Conservation (phyloP, 2,113 vertebrate genomes). For the Propithecus coquereli region DNA sequence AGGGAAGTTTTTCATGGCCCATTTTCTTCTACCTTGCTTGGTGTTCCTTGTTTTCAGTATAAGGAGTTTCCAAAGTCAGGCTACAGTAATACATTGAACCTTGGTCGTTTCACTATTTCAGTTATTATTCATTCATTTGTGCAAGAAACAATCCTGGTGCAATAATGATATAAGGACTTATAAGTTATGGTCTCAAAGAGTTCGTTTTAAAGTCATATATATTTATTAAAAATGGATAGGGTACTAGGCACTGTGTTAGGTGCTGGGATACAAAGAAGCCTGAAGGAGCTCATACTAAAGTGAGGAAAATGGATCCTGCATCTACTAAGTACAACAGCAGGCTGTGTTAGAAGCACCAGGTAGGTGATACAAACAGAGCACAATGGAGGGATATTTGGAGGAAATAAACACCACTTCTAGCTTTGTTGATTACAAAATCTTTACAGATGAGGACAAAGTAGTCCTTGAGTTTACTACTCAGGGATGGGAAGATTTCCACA, state of each 20-base stretch:
- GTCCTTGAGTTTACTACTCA: neutral
- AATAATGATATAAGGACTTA: neutral
- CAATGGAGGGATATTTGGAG: neutral
- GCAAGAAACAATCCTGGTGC: neutral
- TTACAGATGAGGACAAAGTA: neutral
- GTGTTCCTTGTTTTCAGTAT: neutral
- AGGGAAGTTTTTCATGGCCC: neutral
- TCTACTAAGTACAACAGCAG: neutral
- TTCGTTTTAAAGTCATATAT: neutral
- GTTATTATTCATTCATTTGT: neutral
- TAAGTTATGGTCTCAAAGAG: neutral
- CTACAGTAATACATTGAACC: neutral
- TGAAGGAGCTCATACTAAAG: neutral
- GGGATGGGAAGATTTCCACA: neutral
- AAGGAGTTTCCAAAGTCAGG: neutral
- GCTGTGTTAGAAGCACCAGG: neutral
- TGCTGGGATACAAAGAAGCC: neutral
- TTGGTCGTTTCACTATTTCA: neutral
- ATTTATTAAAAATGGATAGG: neutral
- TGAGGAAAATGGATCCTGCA: neutral
- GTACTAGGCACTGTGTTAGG: neutral
- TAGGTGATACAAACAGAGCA: neutral
- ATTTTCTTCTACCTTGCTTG: neutral
- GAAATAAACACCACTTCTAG: neutral
- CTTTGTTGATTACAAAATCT: neutral